These are phyloP conservation scores for Andrena chrysosceles DNA, from an alignment of 2,888 invertebrate species.

Conservation along the genomic window DNA sequence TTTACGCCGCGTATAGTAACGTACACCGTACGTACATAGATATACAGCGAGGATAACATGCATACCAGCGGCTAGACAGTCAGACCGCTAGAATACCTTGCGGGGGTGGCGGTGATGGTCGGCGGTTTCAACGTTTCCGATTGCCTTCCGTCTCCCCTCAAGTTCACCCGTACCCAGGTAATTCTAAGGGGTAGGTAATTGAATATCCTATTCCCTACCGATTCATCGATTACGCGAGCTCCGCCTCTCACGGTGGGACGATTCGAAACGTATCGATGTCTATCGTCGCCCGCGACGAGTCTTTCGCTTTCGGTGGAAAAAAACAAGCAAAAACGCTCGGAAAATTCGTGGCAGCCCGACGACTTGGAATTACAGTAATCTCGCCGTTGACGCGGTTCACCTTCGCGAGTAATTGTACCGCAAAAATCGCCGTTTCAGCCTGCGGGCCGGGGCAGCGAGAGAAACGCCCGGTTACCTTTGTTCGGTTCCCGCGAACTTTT, in stretches of 20 bases:
- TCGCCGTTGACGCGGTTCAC: conserved; percentile 33
- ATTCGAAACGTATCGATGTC: too few relatives aligned
- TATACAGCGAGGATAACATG: neutral
- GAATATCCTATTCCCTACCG: neutral
- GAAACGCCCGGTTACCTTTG: conserved; percentile 51
- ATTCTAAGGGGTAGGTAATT: conserved; percentile 23
- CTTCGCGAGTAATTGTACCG: conserved; percentile 55
- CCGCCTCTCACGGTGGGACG: too few relatives aligned
- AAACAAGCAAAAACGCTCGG: conserved; percentile 24
- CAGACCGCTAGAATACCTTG: conserved; percentile 15
- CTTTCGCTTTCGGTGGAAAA: neutral
- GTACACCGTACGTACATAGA: neutral
- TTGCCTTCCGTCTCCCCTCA: conserved; percentile 47
- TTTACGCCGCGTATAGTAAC: neutral
- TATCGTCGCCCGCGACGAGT: neutral
- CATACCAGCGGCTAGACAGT: conserved; percentile 29
- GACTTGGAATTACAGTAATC: conserved; percentile 29
- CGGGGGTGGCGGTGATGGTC: conserved; percentile 20
- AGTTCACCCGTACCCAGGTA: conserved; percentile 21
- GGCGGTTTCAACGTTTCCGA: conserved; percentile 43
- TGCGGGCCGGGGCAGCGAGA: conserved; percentile 7
- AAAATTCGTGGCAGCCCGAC: conserved; percentile 25
- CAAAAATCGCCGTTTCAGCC: conserved; percentile 50
- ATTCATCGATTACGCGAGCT: neutral
- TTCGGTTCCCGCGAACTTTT: conserved; percentile 58